Evolutionary conservation across 2,113 vertebrate genomes (phyloP).

Genomic region (Pholis gunnellus): DNA sequence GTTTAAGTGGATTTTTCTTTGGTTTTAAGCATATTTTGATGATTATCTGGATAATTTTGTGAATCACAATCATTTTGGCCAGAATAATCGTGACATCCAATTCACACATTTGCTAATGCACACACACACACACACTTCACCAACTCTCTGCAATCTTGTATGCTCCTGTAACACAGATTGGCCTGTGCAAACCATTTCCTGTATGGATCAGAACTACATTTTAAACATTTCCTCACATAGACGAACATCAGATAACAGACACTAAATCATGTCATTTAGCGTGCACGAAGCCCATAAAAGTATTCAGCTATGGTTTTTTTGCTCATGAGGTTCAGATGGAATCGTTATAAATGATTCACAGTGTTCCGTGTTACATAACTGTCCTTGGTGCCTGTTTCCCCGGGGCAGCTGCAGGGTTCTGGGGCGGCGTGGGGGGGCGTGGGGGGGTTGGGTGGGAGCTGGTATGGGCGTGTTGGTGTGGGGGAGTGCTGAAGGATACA

Average conservation of each 20-base stretch:
- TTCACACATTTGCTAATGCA: neutral
- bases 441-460: neutral
- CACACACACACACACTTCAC: neutral
- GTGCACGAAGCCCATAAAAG: neutral
- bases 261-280: neutral
- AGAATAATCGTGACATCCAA: too few species aligned
- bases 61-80: too few species aligned
- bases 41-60: neutral
- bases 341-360: slow-evolving; percentile 36
- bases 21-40: neutral
- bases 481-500: slow-evolving; percentile 43
- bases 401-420: slow-evolving; percentile 65
- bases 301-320: neutral
- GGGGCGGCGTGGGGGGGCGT: neutral
- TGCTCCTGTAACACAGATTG: neutral
- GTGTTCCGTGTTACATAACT: slow-evolving; percentile 75
- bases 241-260: neutral
- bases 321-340: slow-evolving; percentile 10
- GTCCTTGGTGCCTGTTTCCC: slow-evolving; percentile 60
- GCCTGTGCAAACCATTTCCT: neutral
- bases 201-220: neutral
- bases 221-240: neutral
- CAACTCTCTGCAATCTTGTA: neutral
- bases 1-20: neutral
- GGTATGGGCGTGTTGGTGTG: neutral